These are phyloP conservation scores for Scaeva pyrastri DNA, from an alignment of 2,888 invertebrate genomes.

Conservation along the genomic window DNA sequence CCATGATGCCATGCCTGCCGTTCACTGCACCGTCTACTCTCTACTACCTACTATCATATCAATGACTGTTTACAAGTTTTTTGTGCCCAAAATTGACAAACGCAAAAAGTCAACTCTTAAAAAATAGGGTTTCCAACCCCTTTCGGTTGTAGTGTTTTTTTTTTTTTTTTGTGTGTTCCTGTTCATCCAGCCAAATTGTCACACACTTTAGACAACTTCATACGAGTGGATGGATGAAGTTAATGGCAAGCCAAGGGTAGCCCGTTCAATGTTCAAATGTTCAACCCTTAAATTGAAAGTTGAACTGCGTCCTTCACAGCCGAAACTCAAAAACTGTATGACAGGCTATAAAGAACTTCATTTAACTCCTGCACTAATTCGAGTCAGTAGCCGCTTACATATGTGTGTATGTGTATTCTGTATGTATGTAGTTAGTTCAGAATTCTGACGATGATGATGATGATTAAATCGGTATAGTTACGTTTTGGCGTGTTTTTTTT, in stretches of 20 bases:
- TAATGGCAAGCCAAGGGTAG: background rate
- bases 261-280: slow-evolving; percentile 70
- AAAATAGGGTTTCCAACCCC: slow-evolving; percentile 66
- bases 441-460: slow-evolving; percentile 16
- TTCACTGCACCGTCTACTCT: background rate
- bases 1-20: slow-evolving; percentile 22
- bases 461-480: slow-evolving; percentile 56
- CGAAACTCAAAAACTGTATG: slow-evolving; percentile 6
- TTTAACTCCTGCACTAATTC: slow-evolving; percentile 54
- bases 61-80: background rate
- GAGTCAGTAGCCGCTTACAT: no score
- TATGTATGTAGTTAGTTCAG: no score
- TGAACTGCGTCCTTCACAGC: slow-evolving; percentile 1
- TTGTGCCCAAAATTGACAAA: slow-evolving; percentile 13
- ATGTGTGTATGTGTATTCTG: no score
- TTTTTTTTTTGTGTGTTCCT: background rate
- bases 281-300: slow-evolving; percentile 75
- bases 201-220: slow-evolving; percentile 65
- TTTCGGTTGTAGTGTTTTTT: slow-evolving; percentile 7
- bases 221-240: slow-evolving; percentile 52
- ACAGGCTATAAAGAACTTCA: slow-evolving; percentile 53
- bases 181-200: slow-evolving; percentile 52
- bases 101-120: slow-evolving; percentile 9
- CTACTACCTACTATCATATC: background rate
- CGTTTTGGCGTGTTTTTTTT: slow-evolving; percentile 24